Evolutionary conservation across 2,797 vertebrate species (phyloP), one percentile per base, ranked within the genome.

Genomic region (Neosilurus mollespiculum): DNA sequence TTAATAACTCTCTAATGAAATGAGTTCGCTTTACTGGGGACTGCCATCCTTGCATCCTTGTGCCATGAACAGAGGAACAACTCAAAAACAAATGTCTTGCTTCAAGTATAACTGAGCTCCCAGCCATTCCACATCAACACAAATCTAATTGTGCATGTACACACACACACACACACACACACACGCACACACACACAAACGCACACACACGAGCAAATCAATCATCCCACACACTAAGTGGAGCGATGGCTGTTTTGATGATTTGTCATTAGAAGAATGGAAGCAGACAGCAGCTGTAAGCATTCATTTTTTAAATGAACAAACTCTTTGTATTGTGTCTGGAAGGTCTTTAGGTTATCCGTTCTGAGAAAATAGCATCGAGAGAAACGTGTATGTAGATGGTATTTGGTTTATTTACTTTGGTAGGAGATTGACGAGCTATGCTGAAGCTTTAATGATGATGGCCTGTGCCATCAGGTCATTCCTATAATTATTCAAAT

Each of bases 281-380:
- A 58, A 66, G 75, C 77, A 65, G 80, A 70, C 76, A 77, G 80
- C 80, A 73, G 67, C 61, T 73, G 75, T 80, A 73, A 80, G 61
- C 78, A 67, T 84, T 56, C 78, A 34, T 64, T 79, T 78, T 43
- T 73, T 24, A 84, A 85, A 84, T 77, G 72, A 81, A 81, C 72
- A 61, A 69, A 81, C 62, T 58, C 79, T 62, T 49, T 49, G 56
- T 76, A 76, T 72, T 20, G 61, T 66, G 49, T 82, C 24, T 34
- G 24, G 62, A 62, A 70, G 34, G 18, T 71, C 62, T 51, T 30
- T 62, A 14, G 30, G 10, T 61, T n/a, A 71, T 51, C 58, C 9
- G n/a, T 10, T 43, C 34, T 22, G 34, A 58, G 15, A 59, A 67
- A 69, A 58, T 16, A 12, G 34, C 20, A 71, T 2, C 0, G 54